Evolutionary conservation across 2,113 vertebrate genomes (phyloP).

Genomic region (Dicaeum eximium): DNA sequence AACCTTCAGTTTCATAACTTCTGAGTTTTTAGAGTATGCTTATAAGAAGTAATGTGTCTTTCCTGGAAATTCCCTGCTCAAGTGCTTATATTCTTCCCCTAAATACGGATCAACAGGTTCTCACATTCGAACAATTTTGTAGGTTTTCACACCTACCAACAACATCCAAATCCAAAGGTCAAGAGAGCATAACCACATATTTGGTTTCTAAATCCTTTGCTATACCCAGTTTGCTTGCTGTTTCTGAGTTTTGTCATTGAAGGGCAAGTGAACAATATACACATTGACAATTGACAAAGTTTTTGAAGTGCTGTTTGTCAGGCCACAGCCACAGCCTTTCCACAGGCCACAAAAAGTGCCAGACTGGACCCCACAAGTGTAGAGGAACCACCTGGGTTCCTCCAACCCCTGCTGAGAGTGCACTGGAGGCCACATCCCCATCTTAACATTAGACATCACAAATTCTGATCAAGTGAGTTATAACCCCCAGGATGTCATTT

Average conservation of each 20-base stretch:
- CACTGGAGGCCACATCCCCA: not conserved
- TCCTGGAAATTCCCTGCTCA: not conserved
- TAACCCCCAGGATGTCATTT: not conserved
- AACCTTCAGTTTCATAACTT: not conserved
- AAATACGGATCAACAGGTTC: not conserved
- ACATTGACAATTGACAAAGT: not conserved
- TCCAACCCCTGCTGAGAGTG: not conserved
- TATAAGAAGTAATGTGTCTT: not conserved
- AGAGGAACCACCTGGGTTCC: not conserved
- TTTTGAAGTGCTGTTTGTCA: not conserved
- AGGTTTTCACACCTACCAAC: not conserved
- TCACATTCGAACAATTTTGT: not conserved
- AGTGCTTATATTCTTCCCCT: not conserved
- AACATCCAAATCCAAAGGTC: not conserved
- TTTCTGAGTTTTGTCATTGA: not conserved
- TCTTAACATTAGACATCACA: not conserved
- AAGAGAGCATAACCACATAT: not conserved
- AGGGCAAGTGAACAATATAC: not conserved
- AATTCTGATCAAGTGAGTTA: not conserved
- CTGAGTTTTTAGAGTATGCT: not conserved
- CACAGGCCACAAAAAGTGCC: fast-evolving
- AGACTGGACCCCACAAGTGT: fast-evolving
- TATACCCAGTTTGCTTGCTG: not conserved
- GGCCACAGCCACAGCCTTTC: not conserved
- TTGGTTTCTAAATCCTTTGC: not conserved